A percentile compares a stretch with the other conserved stretches of the same genome.
These are phyloP conservation scores for Drosophila virilis DNA, from an alignment of 1,140 invertebrate genomes.

Conservation along the genomic window DNA sequence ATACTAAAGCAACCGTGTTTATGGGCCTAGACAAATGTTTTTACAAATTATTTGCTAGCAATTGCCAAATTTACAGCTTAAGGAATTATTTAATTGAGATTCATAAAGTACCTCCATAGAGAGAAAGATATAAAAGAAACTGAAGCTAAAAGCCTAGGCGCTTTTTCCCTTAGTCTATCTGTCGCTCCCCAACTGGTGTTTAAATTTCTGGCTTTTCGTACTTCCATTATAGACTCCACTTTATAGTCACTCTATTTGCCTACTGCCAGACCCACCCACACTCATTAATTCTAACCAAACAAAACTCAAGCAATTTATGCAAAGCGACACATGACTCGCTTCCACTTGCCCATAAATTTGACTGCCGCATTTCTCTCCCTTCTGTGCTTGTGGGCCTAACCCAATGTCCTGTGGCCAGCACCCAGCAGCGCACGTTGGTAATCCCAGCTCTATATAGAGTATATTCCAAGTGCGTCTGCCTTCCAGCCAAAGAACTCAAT, in stretches of 20 bases:
- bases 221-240: not conserved
- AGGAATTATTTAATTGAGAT: too few relatives aligned
- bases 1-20: not conserved
- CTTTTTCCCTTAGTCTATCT: not conserved
- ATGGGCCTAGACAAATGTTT: not conserved
- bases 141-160: too few relatives aligned
- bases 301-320: conserved; percentile 77
- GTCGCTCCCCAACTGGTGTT: not conserved
- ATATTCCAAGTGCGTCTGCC: conserved; percentile 16
- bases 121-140: too few relatives aligned
- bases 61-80: too few relatives aligned
- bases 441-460: conserved; percentile 6
- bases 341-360: conserved; percentile 66
- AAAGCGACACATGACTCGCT: conserved; percentile 64
- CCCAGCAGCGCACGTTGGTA: conserved; percentile 10
- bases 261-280: conserved; percentile 7
- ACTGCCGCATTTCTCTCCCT: not conserved
- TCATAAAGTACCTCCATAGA: too few relatives aligned
- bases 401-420: conserved; percentile 26
- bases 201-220: not conserved
- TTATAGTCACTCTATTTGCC: conserved; percentile 14
- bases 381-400: conserved; percentile 20
- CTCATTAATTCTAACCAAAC: conserved; percentile 75
- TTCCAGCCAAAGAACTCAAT: conserved; percentile 73
- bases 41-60: too few relatives aligned